Evolutionary conservation across 2,888 invertebrate genomes (phyloP).

Genomic region (Perizoma flavofasciatum): DNA sequence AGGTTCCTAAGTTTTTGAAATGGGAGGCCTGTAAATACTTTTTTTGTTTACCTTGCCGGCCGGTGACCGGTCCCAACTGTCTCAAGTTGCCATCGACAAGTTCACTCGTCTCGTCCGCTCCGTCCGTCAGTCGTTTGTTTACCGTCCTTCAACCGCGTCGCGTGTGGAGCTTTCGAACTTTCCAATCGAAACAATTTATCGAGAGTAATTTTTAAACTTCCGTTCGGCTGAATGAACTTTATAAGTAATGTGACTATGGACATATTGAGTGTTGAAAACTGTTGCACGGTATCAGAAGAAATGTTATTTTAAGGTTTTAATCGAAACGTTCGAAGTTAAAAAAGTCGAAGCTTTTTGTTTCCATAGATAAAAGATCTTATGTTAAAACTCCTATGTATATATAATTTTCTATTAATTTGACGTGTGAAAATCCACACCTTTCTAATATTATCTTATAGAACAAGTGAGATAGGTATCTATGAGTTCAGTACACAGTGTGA

Average conservation of each 20-base stretch:
- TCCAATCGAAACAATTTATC: slow-evolving; percentile 39
- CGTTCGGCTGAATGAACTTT: slow-evolving; percentile 8
- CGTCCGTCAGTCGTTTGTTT: slow-evolving; percentile 43
- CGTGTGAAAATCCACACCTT: too few relatives aligned
- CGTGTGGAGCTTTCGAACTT: slow-evolving; percentile 25
- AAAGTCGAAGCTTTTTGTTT: neutral
- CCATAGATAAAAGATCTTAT: neutral
- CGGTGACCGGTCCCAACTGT: slow-evolving; percentile 46
- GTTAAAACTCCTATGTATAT: neutral
- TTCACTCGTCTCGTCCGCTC: slow-evolving; percentile 5
- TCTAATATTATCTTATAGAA: neutral
- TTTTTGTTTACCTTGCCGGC: slow-evolving; percentile 38
- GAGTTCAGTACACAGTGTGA: slow-evolving; percentile 11
- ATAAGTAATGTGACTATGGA: neutral
- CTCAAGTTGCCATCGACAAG: slow-evolving; percentile 29
- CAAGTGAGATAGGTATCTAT: neutral
- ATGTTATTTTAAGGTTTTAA: neutral
- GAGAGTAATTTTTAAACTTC: slow-evolving; percentile 31
- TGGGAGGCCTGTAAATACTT: slow-evolving; percentile 18
- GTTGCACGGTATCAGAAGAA: too few relatives aligned
- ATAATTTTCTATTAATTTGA: too few relatives aligned
- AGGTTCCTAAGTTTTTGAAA: neutral
- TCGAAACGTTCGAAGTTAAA: neutral
- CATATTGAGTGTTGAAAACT: too few relatives aligned
- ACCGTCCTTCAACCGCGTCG: slow-evolving; percentile 36